Evolutionary conservation across 23 tunicate genomes (phyloP).

Genomic region (Halocynthia roretzi): DNA sequence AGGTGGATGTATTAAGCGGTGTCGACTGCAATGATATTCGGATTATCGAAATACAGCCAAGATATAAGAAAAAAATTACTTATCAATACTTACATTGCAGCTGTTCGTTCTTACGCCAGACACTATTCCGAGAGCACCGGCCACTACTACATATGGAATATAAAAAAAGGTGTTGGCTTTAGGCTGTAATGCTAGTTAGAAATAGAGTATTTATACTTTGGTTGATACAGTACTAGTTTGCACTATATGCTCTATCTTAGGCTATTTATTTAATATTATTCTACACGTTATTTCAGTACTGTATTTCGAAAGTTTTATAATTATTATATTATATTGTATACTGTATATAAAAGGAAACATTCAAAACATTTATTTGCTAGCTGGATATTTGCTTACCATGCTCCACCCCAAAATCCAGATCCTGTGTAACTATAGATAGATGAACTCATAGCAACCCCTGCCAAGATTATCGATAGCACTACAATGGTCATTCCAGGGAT

Average conservation of each 20-base stretch:
- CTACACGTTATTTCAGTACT: too few relatives aligned
- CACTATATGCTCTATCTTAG: too few relatives aligned
- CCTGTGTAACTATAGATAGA: not conserved
- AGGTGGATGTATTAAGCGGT: too few relatives aligned
- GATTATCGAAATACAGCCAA: too few relatives aligned
- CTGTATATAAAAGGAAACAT: too few relatives aligned
- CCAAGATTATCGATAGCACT: not conserved
- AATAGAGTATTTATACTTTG: not conserved
- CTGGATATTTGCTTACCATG: not conserved
- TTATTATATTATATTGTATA: too few relatives aligned
- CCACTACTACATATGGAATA: not conserved
- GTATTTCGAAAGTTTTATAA: too few relatives aligned
- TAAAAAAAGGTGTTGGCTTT: not conserved
- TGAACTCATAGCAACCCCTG: not conserved
- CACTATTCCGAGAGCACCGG: not conserved
- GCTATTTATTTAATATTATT: too few relatives aligned
- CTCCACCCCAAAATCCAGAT: constrained; percentile 6
- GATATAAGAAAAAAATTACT: too few relatives aligned
- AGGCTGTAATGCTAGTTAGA: not conserved
- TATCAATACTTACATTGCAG: not conserved
- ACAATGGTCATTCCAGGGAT: not conserved
- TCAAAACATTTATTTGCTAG: too few relatives aligned
- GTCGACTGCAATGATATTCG: too few relatives aligned
- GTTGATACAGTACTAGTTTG: too few relatives aligned
- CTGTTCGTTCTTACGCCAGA: not conserved